Evolutionary conservation across 2,113 vertebrate species (phyloP).

Genomic region (Periophthalmus modestus): DNA sequence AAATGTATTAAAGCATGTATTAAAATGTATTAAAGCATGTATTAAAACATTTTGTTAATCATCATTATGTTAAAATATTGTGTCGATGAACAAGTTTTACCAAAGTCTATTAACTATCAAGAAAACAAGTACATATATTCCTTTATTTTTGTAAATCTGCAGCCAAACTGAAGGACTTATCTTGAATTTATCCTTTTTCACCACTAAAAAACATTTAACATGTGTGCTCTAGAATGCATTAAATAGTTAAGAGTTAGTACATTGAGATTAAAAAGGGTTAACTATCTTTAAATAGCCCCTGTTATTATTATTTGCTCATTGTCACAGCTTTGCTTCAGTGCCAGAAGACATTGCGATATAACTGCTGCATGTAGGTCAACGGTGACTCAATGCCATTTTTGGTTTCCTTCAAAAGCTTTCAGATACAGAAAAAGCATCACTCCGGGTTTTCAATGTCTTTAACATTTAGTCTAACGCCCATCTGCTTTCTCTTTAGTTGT

Average conservation of each 20-base stretch:
- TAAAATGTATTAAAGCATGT: too few relatives aligned
- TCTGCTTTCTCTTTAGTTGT: conserved; percentile 74
- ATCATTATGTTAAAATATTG: too few relatives aligned
- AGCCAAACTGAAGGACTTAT: too few relatives aligned
- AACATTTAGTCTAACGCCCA: not conserved
- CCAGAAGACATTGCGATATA: conserved; percentile 24
- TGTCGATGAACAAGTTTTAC: too few relatives aligned
- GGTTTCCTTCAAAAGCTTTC: not conserved
- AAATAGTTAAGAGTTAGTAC: not conserved
- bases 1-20: too few relatives aligned
- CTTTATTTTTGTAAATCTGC: too few relatives aligned
- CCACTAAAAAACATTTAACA: not conserved
- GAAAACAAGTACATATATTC: too few relatives aligned
- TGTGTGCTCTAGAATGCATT: not conserved
- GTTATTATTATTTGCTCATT: conserved; percentile 16
- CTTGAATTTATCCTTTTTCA: too few relatives aligned
- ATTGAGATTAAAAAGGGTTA: not conserved
- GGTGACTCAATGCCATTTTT: conserved; percentile 11
- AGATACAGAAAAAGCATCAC: not conserved
- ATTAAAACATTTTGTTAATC: too few relatives aligned
- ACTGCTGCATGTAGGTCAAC: conserved; percentile 41
- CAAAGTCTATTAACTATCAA: too few relatives aligned
- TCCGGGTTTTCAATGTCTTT: not conserved
- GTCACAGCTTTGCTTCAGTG: conserved; percentile 21
- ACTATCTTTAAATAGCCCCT: not conserved